Base-by-base conservation (phyloP, 1,140 invertebrate genomes). In the Drosophila nannoptera region DNA sequence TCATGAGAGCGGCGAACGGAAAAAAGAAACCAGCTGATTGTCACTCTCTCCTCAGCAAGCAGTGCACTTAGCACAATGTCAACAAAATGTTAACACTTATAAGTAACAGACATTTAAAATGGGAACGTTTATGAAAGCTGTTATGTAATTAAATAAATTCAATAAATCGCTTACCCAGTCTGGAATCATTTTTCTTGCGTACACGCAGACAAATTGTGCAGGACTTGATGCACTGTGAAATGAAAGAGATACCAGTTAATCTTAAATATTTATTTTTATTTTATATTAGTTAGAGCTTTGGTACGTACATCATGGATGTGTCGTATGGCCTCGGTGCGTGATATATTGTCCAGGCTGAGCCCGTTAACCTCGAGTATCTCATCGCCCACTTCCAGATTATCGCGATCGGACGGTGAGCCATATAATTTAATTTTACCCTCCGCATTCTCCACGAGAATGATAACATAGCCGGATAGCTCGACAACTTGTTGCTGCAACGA, bases 331-430 rank as follows among this genome's bases (percentile, higher is more conserved):
- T 98, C 96, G 0, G 94, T 93, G 87, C 97, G 94, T 61, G 95
- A 94, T 86, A 95, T 95, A 89, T 97, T 95, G 83, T 97, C 96
- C 77, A 98, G 90, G 42, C 93, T 94, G 60, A 94, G 94, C 74
- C 97, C 97, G 90, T 99, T 99, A 48, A 98, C 96, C 91, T 98
- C 96, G 90, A 98, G 92, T 88, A 98, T 98, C 91, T 98, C 97
- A 91, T 98, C 97, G 50, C 95, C 96, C 77, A 98, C 94, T 91
- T 98, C 96, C 90, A 98, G 91, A 88, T 94, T 94, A 90, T 98
- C 97, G 90, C 95, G 95, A 90, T 98, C 97, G 38, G 97, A 97
- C 63, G 97, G 96, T 70, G 97, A 97, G 97, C 97, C 97, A 89
- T 97, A 98, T 48, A 98, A 92, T 92, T 97, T 98, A 88, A 98